Percentiles rank a stretch among this genome's conserved stretches.
These are phyloP conservation scores for Bos javanicus DNA, from an alignment of 2,113 vertebrate species.

Conservation along the genomic window DNA sequence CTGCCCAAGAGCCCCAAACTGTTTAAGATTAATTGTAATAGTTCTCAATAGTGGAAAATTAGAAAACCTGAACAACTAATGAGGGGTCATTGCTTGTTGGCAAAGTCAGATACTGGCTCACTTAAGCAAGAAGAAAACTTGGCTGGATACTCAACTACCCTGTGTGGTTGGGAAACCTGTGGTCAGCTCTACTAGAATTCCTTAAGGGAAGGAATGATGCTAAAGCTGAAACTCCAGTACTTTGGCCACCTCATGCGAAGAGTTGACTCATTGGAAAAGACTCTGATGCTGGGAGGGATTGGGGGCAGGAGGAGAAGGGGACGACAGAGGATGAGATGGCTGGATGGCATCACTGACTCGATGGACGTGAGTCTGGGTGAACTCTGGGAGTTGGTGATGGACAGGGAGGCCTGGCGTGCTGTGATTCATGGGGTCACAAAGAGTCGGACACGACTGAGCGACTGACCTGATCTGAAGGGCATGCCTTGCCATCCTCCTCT, in stretches of 20 bases:
- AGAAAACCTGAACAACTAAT: background rate
- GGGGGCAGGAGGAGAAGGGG: too few species aligned
- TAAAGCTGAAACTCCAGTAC: too few species aligned
- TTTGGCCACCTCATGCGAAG: too few species aligned
- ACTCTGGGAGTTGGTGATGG: too few species aligned
- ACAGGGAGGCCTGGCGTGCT: too few species aligned
- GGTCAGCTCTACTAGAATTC: background rate
- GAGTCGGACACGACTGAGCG: too few species aligned
- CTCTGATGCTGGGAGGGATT: too few species aligned
- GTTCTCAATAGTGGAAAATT: background rate
- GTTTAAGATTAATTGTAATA: background rate
- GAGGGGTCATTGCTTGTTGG: background rate
- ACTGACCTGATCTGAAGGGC: background rate
- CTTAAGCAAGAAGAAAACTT: background rate
- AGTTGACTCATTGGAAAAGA: too few species aligned
- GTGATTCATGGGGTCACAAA: too few species aligned
- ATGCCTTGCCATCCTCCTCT: background rate
- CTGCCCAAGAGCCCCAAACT: background rate
- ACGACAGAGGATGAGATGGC: too few species aligned
- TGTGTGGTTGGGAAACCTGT: background rate
- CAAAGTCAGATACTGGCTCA: background rate
- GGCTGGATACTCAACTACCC: background rate
- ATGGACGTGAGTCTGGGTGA: too few species aligned
- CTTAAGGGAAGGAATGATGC: background rate
- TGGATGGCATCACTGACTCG: too few species aligned